phyloP scores from a whole-genome alignment of 2,797 vertebrate species.

The Hirundo rustica region DNA sequence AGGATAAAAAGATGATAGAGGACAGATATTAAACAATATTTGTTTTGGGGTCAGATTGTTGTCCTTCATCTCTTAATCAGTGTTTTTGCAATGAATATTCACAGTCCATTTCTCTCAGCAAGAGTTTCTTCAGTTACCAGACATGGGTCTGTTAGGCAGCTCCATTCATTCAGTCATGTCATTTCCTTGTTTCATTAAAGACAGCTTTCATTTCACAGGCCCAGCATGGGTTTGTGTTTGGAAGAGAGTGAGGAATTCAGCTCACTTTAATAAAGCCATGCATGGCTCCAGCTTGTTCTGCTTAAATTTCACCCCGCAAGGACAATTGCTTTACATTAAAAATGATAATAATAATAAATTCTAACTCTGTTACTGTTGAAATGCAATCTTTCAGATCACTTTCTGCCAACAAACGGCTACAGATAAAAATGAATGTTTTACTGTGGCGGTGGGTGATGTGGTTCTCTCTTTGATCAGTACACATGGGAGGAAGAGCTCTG shows the following conservation, averaged over 20 bases:
- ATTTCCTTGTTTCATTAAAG: conserved; percentile 50
- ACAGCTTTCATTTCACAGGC: conserved; percentile 45
- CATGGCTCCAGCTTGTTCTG: conserved; percentile 7
- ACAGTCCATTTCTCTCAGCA: conserved; percentile 43
- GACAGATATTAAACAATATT: background rate
- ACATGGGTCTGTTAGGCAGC: background rate
- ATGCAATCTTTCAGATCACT: background rate
- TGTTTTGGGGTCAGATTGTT: background rate
- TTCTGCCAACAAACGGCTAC: background rate
- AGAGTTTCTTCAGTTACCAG: conserved; percentile 23
- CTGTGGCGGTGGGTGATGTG: background rate
- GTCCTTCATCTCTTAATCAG: background rate
- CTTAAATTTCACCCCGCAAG: conserved; percentile 35
- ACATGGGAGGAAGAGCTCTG: accelerated
- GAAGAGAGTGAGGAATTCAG: background rate
- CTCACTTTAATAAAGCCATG: background rate
- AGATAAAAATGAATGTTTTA: background rate
- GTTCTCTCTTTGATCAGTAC: background rate
- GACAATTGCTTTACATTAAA: conserved; percentile 35
- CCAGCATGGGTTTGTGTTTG: conserved; percentile 26
- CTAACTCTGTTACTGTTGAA: background rate
- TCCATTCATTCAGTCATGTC: conserved; percentile 14
- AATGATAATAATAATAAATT: background rate
- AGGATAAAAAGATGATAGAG: background rate
- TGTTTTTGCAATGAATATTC: conserved; percentile 16